Conservation (phyloP, 2,113 vertebrate genomes). For the Psittacula cyanocephala region DNA sequence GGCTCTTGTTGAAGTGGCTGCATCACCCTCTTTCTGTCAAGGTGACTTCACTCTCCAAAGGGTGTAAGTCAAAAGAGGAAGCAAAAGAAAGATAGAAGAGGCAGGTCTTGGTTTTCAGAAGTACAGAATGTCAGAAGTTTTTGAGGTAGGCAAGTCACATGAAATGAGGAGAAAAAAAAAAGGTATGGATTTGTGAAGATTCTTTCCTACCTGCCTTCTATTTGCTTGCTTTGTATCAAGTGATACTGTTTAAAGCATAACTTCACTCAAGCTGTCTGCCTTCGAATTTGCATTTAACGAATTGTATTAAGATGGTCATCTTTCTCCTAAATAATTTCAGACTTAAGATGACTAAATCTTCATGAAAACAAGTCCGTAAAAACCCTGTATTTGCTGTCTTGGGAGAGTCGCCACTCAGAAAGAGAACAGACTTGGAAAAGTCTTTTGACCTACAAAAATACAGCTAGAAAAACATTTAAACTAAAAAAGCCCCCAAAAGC, state of each 20-base stretch:
- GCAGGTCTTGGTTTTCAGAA: neutral
- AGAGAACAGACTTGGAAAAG: conserved; percentile 22
- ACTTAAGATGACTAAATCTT: neutral
- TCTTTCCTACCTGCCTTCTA: neutral
- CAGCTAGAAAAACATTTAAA: conserved; percentile 46
- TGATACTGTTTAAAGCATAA: neutral
- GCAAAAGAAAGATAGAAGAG: neutral
- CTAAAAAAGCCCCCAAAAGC: neutral
- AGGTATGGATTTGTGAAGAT: neutral
- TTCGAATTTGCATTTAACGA: neutral
- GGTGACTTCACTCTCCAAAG: neutral
- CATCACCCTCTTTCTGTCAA: neutral
- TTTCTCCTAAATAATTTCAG: neutral
- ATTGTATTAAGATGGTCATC: neutral
- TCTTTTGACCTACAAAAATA: conserved; percentile 31
- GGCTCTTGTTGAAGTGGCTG: neutral
- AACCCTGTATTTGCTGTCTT: neutral
- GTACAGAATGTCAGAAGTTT: neutral
- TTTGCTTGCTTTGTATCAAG: neutral
- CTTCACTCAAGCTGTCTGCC: neutral
- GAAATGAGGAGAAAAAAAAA: neutral
- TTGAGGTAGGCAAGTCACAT: neutral
- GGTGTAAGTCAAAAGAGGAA: neutral
- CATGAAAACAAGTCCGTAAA: conserved; percentile 30
- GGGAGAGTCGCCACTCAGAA: neutral